Evolutionary conservation across 2,888 invertebrate genomes (phyloP), one percentile per base, ranked within the genome.

Genomic region (Philereme vetulata): DNA sequence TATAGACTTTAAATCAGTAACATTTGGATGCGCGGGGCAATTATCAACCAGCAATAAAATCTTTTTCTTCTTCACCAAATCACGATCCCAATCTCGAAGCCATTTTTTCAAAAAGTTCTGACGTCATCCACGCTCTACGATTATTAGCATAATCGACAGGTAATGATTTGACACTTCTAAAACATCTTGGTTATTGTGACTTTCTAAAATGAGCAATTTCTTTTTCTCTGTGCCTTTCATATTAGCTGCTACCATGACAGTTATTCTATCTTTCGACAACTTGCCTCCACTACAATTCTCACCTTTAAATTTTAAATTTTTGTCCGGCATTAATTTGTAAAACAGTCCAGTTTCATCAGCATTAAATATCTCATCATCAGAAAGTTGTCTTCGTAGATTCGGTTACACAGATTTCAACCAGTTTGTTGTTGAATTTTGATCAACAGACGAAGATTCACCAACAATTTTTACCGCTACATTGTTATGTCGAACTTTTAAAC

Each of bases 101-200:
- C 35, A 35, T 35, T 35, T 35, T 5, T 4, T 35, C 4, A 68
- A 68, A 62, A 66, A 62, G 5, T 64, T n/a, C 63, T 42, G 63
- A 59, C 44, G 76, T 82, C 78, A 85, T 82, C 80, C 78, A 80
- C 10, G 80, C 73, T 62, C 60, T 78, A 51, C 51, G 66, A 62
- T 80, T 80, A 34, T 34, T 56, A 44, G 64, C 57, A 56, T 68
- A 68, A 51, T 50, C 54, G 42, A 66, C 68, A 50, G 61, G 62
- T 48, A 66, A 52, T 49, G 51, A 44, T 38, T 40, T 11, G 52
- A 66, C 48, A 46, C 62, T 66, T 51, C 66, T 75, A 55, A 79
- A 80, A 66, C 75, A 77, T 56, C 74, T 62, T 4, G 78, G 78
- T 44, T 46, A 40, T 50, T 64, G 38, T 59, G 64, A 58, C 61